Percentiles rank a stretch among this genome's conserved stretches.
Conservation (phyloP, 1,140 invertebrate genomes). For the Danaus melanippus region DNA sequence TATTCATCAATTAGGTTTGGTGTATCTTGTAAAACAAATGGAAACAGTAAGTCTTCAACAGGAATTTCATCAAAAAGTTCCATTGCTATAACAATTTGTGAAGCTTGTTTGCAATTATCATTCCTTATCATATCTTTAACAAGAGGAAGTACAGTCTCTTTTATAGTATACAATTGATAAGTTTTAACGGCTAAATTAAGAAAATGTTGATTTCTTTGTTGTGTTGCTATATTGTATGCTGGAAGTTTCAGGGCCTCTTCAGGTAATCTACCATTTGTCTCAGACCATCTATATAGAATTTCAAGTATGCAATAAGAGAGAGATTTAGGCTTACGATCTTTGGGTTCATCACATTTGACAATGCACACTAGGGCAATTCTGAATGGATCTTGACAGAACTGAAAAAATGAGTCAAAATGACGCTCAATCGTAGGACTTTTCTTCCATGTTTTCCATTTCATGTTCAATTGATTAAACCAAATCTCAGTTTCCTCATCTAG, state of each 20-base stretch:
- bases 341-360: slow-evolving; percentile 54
- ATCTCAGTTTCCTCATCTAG: slow-evolving; percentile 33
- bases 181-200: slow-evolving; percentile 49
- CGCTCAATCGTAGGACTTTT: slow-evolving; percentile 44
- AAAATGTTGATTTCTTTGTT: slow-evolving; percentile 55
- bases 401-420: slow-evolving; percentile 40
- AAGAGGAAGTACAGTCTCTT: slow-evolving; percentile 45
- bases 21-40: slow-evolving; percentile 83
- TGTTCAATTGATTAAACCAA: slow-evolving; percentile 49
- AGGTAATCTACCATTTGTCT: slow-evolving; percentile 24
- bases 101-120: slow-evolving; percentile 72
- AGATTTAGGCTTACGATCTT: slow-evolving; percentile 61
- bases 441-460: slow-evolving; percentile 59
- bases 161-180: slow-evolving; percentile 46
- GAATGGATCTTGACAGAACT: slow-evolving; percentile 37
- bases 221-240: slow-evolving; percentile 52
- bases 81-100: slow-evolving; percentile 76
- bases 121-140: slow-evolving; percentile 55
- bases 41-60: slow-evolving; percentile 78
- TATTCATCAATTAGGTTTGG: slow-evolving; percentile 78
- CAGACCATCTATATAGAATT: slow-evolving; percentile 48
- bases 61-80: slow-evolving; percentile 76
- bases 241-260: slow-evolving; percentile 48
- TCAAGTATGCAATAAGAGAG: slow-evolving; percentile 58
- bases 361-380: slow-evolving; percentile 46